These are phyloP conservation scores for Poeciliopsis turrubarensis DNA, from an alignment of 2,113 vertebrate genomes.

Conservation along the genomic window DNA sequence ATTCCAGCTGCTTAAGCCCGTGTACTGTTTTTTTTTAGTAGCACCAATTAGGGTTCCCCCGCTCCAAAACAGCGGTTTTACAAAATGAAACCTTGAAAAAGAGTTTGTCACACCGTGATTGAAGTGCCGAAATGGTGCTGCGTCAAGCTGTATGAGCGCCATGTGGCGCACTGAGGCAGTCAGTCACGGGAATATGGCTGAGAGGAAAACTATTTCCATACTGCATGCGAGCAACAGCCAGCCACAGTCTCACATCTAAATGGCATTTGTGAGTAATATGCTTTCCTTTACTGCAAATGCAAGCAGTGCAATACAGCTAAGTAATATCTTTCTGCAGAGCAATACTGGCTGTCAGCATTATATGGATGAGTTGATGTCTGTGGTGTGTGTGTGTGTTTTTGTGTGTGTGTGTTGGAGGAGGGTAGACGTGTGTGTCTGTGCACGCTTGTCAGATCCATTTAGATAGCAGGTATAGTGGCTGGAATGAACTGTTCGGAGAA, in stretches of 20 bases:
- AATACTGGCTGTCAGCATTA: slow-evolving; percentile 68
- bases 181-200: slow-evolving; percentile 18
- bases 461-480: slow-evolving; percentile 55
- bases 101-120: slow-evolving; percentile 24
- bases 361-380: slow-evolving; percentile 68
- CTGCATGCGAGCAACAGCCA: slow-evolving; percentile 45
- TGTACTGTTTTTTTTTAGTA: slow-evolving; percentile 1
- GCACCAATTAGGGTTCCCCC: not conserved
- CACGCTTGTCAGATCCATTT: slow-evolving; percentile 61
- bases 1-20: not conserved
- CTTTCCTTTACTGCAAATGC: slow-evolving; percentile 68
- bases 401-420: not conserved
- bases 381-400: slow-evolving; percentile 15
- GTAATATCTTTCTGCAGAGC: slow-evolving; percentile 73
- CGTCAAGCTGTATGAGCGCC: slow-evolving; percentile 22
- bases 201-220: slow-evolving; percentile 43
- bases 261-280: slow-evolving; percentile 72
- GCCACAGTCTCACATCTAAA: slow-evolving; percentile 55
- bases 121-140: slow-evolving; percentile 11
- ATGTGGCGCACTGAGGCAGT: slow-evolving; percentile 20
- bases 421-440: not conserved
- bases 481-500: slow-evolving; percentile 48
- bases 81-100: slow-evolving; percentile 32
- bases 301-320: slow-evolving; percentile 77
- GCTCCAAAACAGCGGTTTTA: slow-evolving; percentile 16